phyloP scores from a whole-genome alignment of 2,888 invertebrate species.

The Xanthia icteritia region DNA sequence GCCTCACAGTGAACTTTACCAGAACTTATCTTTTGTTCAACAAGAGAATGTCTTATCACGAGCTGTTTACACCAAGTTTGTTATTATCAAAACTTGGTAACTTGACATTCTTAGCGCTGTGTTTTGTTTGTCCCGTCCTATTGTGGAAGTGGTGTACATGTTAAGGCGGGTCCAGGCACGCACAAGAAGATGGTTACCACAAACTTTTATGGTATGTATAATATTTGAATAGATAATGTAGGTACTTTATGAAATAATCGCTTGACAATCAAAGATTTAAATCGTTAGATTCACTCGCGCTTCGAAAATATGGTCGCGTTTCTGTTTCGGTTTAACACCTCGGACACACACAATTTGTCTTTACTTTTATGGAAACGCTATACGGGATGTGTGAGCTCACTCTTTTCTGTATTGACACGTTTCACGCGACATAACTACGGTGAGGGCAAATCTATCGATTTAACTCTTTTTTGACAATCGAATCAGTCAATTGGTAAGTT shows the following conservation, averaged over 20 bases:
- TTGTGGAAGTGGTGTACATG: neutral
- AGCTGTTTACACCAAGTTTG: slow-evolving; percentile 11
- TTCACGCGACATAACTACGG: no score
- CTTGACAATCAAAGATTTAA: no score
- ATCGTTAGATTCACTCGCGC: no score
- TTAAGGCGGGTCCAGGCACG: neutral
- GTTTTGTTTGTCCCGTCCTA: neutral
- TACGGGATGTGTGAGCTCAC: no score
- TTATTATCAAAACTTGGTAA: neutral
- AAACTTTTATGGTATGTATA: neutral
- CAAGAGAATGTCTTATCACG: slow-evolving; percentile 11
- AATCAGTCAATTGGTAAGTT: neutral
- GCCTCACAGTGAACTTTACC: slow-evolving; percentile 9
- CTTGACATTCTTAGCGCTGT: slow-evolving; percentile 11
- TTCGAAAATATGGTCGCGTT: no score
- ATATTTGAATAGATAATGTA: neutral
- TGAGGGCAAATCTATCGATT: no score
- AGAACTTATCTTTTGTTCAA: slow-evolving; percentile 40
- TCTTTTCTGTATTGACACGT: no score
- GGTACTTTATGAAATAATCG: no score
- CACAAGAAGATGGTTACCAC: neutral
- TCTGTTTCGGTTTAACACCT: no score
- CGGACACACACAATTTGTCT: no score
- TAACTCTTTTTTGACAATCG: neutral
- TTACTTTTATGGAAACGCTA: no score